Evolutionary conservation across 2,113 vertebrate species (phyloP).

Genomic region (Cyanoliseus patagonus): DNA sequence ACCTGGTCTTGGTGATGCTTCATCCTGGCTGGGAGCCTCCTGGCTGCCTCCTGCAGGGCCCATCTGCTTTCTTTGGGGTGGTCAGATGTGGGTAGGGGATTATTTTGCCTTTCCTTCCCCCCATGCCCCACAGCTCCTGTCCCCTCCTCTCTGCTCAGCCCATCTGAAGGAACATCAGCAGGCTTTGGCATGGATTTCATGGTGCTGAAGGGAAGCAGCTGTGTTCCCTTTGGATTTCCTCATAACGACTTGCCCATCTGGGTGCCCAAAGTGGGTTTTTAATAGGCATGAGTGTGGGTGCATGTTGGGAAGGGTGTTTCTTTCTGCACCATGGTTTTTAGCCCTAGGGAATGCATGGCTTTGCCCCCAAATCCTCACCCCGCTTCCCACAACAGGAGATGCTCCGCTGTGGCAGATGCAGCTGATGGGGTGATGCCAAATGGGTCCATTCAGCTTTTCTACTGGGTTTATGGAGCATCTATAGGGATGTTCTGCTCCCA

Average conservation of each 20-base stretch:
- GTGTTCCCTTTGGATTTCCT: background rate
- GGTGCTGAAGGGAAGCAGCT: background rate
- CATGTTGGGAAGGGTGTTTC: rapidly evolving
- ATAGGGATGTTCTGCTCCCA: background rate
- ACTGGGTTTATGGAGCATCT: background rate
- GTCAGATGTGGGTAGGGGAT: background rate
- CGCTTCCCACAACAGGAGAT: rapidly evolving
- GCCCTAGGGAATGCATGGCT: background rate
- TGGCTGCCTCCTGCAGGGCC: background rate
- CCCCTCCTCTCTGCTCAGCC: background rate
- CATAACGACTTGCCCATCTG: background rate
- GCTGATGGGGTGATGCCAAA: background rate
- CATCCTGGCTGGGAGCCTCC: background rate
- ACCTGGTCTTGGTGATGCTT: background rate
- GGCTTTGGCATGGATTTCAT: background rate
- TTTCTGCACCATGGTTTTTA: background rate
- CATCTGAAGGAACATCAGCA: background rate
- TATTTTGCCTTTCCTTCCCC: background rate
- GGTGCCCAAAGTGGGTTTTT: background rate
- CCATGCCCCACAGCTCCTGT: rapidly evolving
- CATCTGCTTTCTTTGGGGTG: rapidly evolving
- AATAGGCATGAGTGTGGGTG: background rate
- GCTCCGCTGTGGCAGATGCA: rapidly evolving
- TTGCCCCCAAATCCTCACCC: background rate
- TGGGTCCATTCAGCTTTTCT: background rate